Percentiles rank a stretch among this genome's conserved stretches.
Conservation (phyloP, 2,888 invertebrate species). For the Epiperipatus broadwayi region DNA sequence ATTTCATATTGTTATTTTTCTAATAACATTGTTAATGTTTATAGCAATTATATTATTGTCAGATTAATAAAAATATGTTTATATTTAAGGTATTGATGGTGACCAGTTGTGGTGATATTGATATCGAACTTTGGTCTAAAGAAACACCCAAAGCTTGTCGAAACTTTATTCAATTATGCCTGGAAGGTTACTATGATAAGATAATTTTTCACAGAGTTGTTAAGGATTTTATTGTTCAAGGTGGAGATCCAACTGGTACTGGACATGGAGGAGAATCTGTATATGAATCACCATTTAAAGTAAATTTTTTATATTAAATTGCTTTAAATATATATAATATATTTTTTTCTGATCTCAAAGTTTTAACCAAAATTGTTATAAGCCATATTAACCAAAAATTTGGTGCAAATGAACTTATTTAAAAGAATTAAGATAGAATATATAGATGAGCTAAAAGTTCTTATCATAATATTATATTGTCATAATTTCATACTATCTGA, state of each 20-base stretch:
- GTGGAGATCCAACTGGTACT: conserved; percentile 90
- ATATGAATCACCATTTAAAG: conserved; percentile 79
- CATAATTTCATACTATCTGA: no score
- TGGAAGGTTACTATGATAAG: conserved; percentile 84
- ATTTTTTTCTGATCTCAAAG: not conserved
- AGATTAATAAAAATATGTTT: conserved; percentile 9
- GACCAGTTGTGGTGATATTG: conserved; percentile 87
- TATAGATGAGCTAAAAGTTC: no score
- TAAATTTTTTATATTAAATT: no score
- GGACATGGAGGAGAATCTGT: conserved; percentile 92
- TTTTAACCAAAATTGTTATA: not conserved
- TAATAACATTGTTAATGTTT: no score
- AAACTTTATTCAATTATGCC: conserved; percentile 83
- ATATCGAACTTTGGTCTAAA: conserved; percentile 90
- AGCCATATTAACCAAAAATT: no score
- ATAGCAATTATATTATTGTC: not conserved
- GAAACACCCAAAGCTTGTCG: conserved; percentile 84
- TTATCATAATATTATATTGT: no score
- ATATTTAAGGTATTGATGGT: conserved; percentile 56
- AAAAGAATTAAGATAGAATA: no score
- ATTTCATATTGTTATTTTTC: not conserved
- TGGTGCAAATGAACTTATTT: no score
- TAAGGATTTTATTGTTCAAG: conserved; percentile 82
- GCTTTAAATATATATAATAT: not conserved
- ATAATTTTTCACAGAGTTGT: conserved; percentile 84